Evolutionary conservation across 1,140 invertebrate genomes (phyloP).

Genomic region (Heliconius hewitsoni): DNA sequence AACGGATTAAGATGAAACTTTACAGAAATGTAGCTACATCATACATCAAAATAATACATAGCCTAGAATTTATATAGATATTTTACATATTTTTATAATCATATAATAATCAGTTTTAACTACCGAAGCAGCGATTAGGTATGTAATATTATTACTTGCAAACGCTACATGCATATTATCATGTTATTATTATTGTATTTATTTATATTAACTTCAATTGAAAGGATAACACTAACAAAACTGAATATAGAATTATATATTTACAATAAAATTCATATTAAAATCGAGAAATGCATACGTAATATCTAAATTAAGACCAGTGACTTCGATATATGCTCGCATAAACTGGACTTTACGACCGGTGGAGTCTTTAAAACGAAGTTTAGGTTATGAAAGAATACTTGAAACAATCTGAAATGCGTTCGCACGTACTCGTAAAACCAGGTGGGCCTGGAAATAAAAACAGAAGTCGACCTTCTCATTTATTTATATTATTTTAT

Average conservation of each 20-base stretch:
- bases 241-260: neutral
- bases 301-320: slow-evolving; percentile 66
- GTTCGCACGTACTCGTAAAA: slow-evolving; percentile 54
- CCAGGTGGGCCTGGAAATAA: slow-evolving; percentile 67
- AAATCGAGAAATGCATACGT: slow-evolving; percentile 54
- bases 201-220: neutral
- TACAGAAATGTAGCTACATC: too few species aligned
- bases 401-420: slow-evolving; percentile 63
- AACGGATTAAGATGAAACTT: too few species aligned
- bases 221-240: slow-evolving; percentile 5
- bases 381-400: slow-evolving; percentile 71
- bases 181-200: too few species aligned
- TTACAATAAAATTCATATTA: slow-evolving; percentile 31
- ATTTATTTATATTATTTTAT: slow-evolving; percentile 59
- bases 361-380: slow-evolving; percentile 63
- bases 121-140: too few species aligned
- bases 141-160: too few species aligned
- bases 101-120: too few species aligned
- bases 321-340: slow-evolving; percentile 63
- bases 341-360: slow-evolving; percentile 70
- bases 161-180: too few species aligned
- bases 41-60: too few species aligned
- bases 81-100: too few species aligned
- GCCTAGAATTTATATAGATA: too few species aligned
- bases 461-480: slow-evolving; percentile 57